Conservation (phyloP, 2,888 invertebrate genomes). For the Ichneumoninae sp. region DNA sequence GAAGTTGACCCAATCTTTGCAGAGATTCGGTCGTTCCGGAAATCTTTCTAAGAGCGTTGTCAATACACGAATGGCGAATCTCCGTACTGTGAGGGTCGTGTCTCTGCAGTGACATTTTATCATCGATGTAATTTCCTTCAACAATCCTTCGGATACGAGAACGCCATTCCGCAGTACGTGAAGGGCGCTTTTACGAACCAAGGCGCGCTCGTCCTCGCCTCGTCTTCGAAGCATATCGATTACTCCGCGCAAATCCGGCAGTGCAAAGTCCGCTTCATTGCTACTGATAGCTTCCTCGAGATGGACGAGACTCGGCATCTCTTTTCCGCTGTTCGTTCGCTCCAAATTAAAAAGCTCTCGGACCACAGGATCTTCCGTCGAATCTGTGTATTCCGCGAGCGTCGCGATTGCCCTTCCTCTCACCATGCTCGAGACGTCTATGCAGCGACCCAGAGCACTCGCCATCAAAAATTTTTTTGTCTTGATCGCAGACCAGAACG, state of each 20-base stretch:
- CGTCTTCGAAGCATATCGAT: slow-evolving; percentile 83
- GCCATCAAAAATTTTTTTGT: slow-evolving; percentile 82
- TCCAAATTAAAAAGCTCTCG: slow-evolving; percentile 67
- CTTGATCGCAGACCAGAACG: slow-evolving; percentile 14
- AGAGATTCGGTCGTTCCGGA: slow-evolving; percentile 81
- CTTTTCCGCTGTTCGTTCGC: not conserved
- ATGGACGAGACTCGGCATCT: slow-evolving; percentile 72
- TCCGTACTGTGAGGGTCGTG: slow-evolving; percentile 85
- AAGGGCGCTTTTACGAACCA: slow-evolving; percentile 84
- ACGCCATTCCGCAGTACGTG: slow-evolving; percentile 77
- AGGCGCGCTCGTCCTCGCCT: slow-evolving; percentile 86
- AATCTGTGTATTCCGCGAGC: slow-evolving; percentile 85
- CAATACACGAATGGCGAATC: slow-evolving; percentile 85
- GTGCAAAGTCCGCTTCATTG: slow-evolving; percentile 68
- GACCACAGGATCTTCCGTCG: slow-evolving; percentile 61
- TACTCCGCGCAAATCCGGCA: slow-evolving; percentile 80
- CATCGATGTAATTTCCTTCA: slow-evolving; percentile 68
- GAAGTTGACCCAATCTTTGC: slow-evolving; percentile 83
- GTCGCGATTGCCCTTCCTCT: slow-evolving; percentile 87
- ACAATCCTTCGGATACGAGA: slow-evolving; percentile 68
- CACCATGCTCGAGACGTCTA: slow-evolving; percentile 87
- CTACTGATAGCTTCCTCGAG: slow-evolving; percentile 70
- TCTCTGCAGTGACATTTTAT: slow-evolving; percentile 84
- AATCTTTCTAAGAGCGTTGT: slow-evolving; percentile 84
- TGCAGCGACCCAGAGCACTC: slow-evolving; percentile 85